Evolutionary conservation across 2,797 vertebrate species (phyloP).

Genomic region (Otolemur crassicaudatus): DNA sequence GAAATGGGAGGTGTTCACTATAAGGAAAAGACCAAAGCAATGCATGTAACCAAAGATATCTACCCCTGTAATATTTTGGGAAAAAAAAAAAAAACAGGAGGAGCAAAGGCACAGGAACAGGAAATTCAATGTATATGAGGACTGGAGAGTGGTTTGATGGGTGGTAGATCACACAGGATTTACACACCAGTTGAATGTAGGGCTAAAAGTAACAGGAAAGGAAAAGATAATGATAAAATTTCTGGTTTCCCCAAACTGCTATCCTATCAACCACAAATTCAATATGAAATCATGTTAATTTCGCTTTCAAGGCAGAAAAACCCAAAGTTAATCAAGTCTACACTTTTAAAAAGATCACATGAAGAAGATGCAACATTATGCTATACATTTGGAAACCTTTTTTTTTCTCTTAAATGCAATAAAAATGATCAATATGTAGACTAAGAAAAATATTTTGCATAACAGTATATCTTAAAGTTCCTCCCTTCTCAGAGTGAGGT

Average conservation of each 20-base stretch:
- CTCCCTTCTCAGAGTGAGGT: background rate
- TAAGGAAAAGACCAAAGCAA: background rate
- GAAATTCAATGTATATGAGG: background rate
- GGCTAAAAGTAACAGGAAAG: background rate
- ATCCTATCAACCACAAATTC: background rate
- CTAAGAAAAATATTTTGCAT: background rate
- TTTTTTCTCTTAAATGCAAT: background rate
- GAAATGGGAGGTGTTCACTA: background rate
- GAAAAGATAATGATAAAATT: background rate
- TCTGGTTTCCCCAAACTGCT: background rate
- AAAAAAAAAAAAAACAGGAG: background rate
- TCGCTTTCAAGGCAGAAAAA: constrained; percentile 7
- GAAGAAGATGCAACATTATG: background rate
- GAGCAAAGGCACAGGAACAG: background rate
- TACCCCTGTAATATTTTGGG: too few relatives aligned
- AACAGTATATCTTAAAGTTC: background rate
- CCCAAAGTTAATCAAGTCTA: background rate
- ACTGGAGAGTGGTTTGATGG: background rate
- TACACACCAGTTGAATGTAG: background rate
- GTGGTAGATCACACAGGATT: background rate
- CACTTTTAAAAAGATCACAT: background rate
- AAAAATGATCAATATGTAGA: background rate
- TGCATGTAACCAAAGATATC: too few relatives aligned
- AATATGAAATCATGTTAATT: background rate
- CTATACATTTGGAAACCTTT: constrained; percentile 1